Conservation (phyloP, 2,888 invertebrate species). For the Opisthograptis luteolata region DNA sequence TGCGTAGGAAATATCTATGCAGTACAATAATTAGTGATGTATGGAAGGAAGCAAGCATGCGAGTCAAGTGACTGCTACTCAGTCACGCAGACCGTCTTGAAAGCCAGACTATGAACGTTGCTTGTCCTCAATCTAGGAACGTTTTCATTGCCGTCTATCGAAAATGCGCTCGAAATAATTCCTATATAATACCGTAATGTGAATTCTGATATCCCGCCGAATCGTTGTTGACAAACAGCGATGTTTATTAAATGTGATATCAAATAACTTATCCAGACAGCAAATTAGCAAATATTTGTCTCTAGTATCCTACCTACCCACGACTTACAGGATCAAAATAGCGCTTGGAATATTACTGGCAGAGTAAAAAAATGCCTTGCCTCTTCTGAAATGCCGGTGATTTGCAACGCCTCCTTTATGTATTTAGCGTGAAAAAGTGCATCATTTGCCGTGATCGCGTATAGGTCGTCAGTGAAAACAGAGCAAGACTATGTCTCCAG, state of each 20-base stretch:
- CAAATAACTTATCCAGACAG: conserved; percentile 7
- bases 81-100: conserved; percentile 36
- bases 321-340: too few relatives aligned
- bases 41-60: conserved; percentile 18
- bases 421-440: too few relatives aligned
- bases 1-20: conserved; percentile 17
- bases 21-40: conserved; percentile 2
- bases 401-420: too few relatives aligned
- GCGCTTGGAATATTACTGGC: too few relatives aligned
- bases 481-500: conserved; percentile 26
- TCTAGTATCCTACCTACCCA: conserved; percentile 39
- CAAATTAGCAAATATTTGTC: conserved; percentile 4
- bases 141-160: conserved; percentile 32
- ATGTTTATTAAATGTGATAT: conserved; percentile 23
- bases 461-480: conserved; percentile 35
- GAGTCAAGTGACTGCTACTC: conserved; percentile 27
- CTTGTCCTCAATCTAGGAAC: conserved; percentile 6
- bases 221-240: conserved; percentile 23
- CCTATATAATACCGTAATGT: conserved; percentile 28
- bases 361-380: too few relatives aligned
- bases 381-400: too few relatives aligned
- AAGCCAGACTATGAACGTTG: conserved; percentile 11
- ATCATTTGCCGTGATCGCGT: too few relatives aligned
- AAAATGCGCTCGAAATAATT: conserved; percentile 21
- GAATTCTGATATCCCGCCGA: conserved; percentile 26